Base-by-base conservation (phyloP, 2,888 invertebrate species). In the Rugalucina vietnamica region DNA sequence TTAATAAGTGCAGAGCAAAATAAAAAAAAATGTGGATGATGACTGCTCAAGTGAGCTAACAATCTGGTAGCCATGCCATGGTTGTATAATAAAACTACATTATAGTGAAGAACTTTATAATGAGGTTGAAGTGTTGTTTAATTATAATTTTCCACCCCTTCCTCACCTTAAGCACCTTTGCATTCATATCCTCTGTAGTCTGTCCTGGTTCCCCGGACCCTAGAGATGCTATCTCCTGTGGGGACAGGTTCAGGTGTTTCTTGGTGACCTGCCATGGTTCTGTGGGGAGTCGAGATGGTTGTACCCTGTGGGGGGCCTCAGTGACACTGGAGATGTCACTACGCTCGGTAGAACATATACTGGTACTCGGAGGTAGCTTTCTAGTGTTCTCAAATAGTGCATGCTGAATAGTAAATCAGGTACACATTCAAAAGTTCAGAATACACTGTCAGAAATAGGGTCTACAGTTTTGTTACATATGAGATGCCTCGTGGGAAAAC, bases 231-330 rank as follows among this genome's bases (percentile, higher is more conserved):
- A 93, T 90, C 76, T 93, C 91, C 36, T 91, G 89, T 24, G 86
- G 84, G 1, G 90, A 91, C 57, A 93, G 80, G 69, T 93, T 89
- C 0, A 92, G 74, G 85, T 93, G 93, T 81, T 88, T 91, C 12
- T 87, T 84, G 5, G 91, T 93, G 2, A 93, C 89, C 79, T 93
- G 93, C 93, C 93, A 93, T 8, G 93, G 88, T 73, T 93, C 89
- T 39, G 89, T 91, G 8, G 93, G 93, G 12, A 91, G 70, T 70
- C 88, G 76, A 1, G 89, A 88, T 21, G 75, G 50, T 21, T 60
- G 70, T 49, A 57, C 37, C 70, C 69, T 50, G 65, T 82, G 84
- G 65, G 70, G 36, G 21, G 27, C 21, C n/a, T 39, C 69, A 29
- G 77, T 12, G 18, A 54, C 54, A 21, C 50, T 34, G 2, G 76